phyloP scores from a whole-genome alignment of 2,888 invertebrate genomes.

The Automeris io region DNA sequence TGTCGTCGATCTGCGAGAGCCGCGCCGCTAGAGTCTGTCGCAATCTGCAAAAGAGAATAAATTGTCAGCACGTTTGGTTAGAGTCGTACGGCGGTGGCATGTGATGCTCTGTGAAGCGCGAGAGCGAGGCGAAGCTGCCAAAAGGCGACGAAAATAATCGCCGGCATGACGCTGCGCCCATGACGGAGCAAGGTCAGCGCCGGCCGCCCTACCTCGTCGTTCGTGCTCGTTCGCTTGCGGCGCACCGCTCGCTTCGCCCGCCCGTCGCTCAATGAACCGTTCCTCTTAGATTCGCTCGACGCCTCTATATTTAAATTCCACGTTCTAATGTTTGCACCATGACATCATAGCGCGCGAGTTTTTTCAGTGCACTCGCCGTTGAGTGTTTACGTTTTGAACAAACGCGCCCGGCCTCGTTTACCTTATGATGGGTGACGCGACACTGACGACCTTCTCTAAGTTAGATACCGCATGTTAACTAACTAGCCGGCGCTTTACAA shows the following conservation, averaged over 20 bases:
- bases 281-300: slow-evolving; percentile 54
- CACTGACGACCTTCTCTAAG: slow-evolving; percentile 35
- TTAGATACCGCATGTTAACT: slow-evolving; percentile 23
- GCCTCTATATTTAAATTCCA: slow-evolving; percentile 68
- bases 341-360: slow-evolving; percentile 67
- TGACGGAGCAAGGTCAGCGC: slow-evolving; percentile 66
- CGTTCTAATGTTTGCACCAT: slow-evolving; percentile 65
- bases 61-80: slow-evolving; percentile 37
- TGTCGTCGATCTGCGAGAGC: slow-evolving; percentile 83
- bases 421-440: slow-evolving; percentile 47
- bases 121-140: slow-evolving; percentile 56
- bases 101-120: slow-evolving; percentile 38
- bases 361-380: slow-evolving; percentile 60
- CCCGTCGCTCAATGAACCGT: slow-evolving; percentile 73
- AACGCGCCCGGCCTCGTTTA: slow-evolving; percentile 42
- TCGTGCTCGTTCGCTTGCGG: slow-evolving; percentile 66
- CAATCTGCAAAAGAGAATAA: slow-evolving; percentile 80
- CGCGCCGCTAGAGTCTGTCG: slow-evolving; percentile 86
- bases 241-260: slow-evolving; percentile 70
- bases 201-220: slow-evolving; percentile 54
- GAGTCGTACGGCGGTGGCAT: slow-evolving; percentile 33
- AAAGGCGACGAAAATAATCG: slow-evolving; percentile 70
- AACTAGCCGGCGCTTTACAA: slow-evolving; percentile 21
- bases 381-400: slow-evolving; percentile 66
- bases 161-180: slow-evolving; percentile 59